Conservation (phyloP, 2,888 invertebrate genomes). For the Ischnura elegans region DNA sequence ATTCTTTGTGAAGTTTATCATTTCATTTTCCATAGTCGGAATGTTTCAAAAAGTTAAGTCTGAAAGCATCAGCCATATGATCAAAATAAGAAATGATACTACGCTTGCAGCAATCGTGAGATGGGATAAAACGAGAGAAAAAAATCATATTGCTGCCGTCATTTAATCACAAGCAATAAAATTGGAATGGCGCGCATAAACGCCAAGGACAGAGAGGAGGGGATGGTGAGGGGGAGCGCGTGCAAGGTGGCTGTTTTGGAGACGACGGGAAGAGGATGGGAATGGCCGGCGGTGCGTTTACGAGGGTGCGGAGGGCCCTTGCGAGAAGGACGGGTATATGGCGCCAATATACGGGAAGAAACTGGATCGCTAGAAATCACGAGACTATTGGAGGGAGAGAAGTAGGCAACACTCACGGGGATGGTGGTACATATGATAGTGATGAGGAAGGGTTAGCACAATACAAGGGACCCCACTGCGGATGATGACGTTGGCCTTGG, state of each 20-base stretch:
- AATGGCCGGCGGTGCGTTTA: not conserved
- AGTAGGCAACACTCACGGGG: not conserved
- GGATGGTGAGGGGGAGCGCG: not conserved
- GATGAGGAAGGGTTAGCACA: not conserved
- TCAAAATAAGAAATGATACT: too few species aligned
- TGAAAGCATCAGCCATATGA: too few species aligned
- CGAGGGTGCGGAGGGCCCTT: not conserved
- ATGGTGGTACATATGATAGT: not conserved
- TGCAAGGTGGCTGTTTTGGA: not conserved
- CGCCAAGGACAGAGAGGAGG: not conserved
- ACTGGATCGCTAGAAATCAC: constrained; percentile 60
- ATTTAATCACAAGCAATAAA: too few species aligned
- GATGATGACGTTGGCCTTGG: too few species aligned
- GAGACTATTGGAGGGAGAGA: constrained; percentile 36
- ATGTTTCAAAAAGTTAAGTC: too few species aligned
- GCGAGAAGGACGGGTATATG: constrained; percentile 12
- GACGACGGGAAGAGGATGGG: not conserved
- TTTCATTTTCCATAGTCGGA: too few species aligned
- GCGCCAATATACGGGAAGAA: constrained; percentile 42
- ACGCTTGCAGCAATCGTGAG: too few species aligned
- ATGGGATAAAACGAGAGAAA: too few species aligned
- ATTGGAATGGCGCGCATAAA: too few species aligned
- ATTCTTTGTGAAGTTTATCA: too few species aligned
- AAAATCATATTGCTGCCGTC: too few species aligned
- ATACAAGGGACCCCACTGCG: constrained; percentile 46